phyloP scores from a whole-genome alignment of 2,888 invertebrate genomes.

The Chrysolina americana region DNA sequence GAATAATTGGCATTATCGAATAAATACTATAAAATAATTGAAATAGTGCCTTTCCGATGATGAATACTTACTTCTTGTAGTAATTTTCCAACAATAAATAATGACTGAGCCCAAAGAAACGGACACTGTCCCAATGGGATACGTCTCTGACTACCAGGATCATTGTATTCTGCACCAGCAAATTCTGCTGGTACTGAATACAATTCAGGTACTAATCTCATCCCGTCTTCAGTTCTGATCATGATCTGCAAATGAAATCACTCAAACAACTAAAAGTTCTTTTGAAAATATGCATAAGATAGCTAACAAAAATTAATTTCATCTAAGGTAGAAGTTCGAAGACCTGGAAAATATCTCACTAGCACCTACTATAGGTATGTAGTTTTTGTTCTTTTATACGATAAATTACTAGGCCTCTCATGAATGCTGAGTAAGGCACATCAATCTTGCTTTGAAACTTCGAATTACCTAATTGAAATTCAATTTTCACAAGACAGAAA shows the following conservation, averaged over 20 bases:
- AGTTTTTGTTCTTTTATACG: too few species aligned
- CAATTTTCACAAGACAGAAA: too few species aligned
- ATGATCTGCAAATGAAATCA: slow-evolving; percentile 72
- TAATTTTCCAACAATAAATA: slow-evolving; percentile 95
- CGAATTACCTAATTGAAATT: too few species aligned
- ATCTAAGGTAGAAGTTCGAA: not conserved
- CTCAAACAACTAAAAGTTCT: not conserved
- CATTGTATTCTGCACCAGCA: slow-evolving; percentile 88
- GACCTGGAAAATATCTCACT: not conserved
- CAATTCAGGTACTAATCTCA: slow-evolving; percentile 91
- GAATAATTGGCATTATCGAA: too few species aligned
- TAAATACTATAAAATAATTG: too few species aligned
- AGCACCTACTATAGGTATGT: too few species aligned
- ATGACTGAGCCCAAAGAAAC: slow-evolving; percentile 98
- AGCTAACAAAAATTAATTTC: not conserved
- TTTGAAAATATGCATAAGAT: slow-evolving; percentile 18
- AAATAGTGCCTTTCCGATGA: not conserved
- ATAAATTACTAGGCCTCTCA: not conserved
- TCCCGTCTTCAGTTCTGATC: slow-evolving; percentile 89
- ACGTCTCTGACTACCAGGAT: slow-evolving; percentile 92
- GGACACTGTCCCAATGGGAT: slow-evolving; percentile 92
- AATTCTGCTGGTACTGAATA: slow-evolving; percentile 90
- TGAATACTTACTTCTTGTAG: slow-evolving; percentile 85
- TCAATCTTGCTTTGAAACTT: not conserved
- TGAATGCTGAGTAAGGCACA: not conserved